Conservation (phyloP, 2,113 vertebrate species). For the Ptilorrhoa leucosticta region DNA sequence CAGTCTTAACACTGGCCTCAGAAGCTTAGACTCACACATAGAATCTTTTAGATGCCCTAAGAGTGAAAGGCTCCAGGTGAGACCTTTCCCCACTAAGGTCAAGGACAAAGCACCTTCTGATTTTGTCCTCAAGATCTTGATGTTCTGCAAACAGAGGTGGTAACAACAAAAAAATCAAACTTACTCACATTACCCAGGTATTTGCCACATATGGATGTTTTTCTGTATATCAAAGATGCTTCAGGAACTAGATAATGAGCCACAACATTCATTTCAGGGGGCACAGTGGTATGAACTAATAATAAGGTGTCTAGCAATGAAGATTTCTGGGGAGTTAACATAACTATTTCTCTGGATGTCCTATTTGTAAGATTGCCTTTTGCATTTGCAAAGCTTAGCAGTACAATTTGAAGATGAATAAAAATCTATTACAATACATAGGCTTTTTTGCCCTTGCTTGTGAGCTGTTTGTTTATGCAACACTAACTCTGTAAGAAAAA, state of each 20-base stretch:
- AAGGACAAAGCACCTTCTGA: background rate
- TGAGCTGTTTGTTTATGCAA: background rate
- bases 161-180: background rate
- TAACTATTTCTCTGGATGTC: background rate
- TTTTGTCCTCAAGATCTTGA: background rate
- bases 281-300: background rate
- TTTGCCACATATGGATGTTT: background rate
- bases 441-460: background rate
- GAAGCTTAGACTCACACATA: background rate
- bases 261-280: background rate
- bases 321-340: background rate
- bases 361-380: background rate
- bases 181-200: background rate
- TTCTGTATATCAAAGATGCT: background rate
- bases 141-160: background rate
- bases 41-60: background rate
- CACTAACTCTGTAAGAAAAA: background rate
- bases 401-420: background rate
- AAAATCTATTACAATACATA: background rate
- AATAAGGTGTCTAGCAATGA: background rate
- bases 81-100: background rate
- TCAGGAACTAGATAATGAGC: background rate
- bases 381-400: background rate
- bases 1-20: background rate
- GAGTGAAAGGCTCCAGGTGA: background rate